phyloP scores from a whole-genome alignment of 2,113 vertebrate genomes.

The Amia ocellicauda region DNA sequence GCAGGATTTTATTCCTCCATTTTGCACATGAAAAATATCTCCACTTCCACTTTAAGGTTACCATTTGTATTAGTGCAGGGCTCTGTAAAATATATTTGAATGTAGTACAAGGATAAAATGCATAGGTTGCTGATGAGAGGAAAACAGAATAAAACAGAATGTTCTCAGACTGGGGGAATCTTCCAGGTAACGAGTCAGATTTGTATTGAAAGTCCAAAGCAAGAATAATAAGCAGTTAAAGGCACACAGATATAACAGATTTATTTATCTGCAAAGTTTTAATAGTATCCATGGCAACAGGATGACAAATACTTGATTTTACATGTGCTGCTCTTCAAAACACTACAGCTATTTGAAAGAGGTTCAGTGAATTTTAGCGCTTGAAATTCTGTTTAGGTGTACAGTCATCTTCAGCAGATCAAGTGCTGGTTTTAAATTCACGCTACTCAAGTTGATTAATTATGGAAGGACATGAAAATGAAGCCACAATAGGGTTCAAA shows the following conservation, averaged over 20 bases:
- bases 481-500: neutral
- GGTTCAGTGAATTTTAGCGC: neutral
- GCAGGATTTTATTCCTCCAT: no score
- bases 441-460: neutral
- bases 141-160: no score
- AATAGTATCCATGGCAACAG: conserved; percentile 44
- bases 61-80: no score
- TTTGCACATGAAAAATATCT: no score
- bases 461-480: neutral
- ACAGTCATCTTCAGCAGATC: neutral
- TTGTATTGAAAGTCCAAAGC: neutral
- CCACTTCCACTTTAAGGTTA: no score
- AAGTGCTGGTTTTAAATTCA: neutral
- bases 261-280: conserved; percentile 17
- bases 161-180: no score
- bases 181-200: no score
- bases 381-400: neutral
- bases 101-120: no score
- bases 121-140: no score
- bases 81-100: no score
- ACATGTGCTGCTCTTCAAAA: conserved; percentile 12
- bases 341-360: neutral
- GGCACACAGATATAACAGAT: neutral
- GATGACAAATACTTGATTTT: conserved; percentile 23
- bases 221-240: neutral